Evolutionary conservation across 2,797 vertebrate species (phyloP).

Genomic region (Passerculus sandwichensis): DNA sequence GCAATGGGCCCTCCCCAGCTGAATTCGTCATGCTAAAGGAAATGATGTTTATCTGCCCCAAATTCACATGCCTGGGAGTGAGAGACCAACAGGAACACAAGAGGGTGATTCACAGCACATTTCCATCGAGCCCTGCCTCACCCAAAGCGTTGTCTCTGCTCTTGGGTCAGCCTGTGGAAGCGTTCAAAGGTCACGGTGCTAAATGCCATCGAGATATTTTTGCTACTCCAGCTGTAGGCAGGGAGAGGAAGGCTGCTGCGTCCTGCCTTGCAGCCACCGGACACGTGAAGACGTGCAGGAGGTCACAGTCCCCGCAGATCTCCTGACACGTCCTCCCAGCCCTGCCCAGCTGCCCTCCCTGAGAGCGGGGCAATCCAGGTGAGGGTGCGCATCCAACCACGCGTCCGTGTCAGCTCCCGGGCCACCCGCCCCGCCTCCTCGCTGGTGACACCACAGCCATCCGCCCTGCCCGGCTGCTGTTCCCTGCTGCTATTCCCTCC

Average conservation of each 20-base stretch:
- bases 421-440: neutral
- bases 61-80: neutral
- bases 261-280: neutral
- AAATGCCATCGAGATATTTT: neutral
- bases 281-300: rapidly evolving
- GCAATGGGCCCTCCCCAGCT: rapidly evolving
- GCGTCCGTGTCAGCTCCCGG: neutral
- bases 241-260: neutral
- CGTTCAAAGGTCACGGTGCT: neutral
- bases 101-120: neutral
- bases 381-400: neutral
- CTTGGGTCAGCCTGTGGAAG: neutral
- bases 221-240: neutral
- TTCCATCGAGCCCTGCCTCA: neutral
- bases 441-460: neutral
- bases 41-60: neutral
- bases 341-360: neutral
- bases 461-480: neutral
- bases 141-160: neutral
- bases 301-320: neutral
- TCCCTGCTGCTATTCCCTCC: neutral
- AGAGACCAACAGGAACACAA: neutral
- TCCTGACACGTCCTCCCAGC: rapidly evolving
- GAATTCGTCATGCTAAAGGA: neutral
- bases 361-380: rapidly evolving